phyloP scores from a whole-genome alignment of 2,888 invertebrate species.

The Anagyrus pseudococci region DNA sequence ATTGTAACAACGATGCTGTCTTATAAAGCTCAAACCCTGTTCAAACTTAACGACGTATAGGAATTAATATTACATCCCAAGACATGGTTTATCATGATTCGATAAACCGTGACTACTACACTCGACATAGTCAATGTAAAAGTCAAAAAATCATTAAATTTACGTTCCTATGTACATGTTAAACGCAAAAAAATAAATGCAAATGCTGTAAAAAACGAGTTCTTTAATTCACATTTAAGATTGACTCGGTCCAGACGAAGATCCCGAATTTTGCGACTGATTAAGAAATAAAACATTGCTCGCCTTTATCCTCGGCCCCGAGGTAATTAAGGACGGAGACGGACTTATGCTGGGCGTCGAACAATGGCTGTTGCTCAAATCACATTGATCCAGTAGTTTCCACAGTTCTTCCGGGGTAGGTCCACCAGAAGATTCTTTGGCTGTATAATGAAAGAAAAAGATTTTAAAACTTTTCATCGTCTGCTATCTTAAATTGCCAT shows the following conservation, averaged over 20 bases:
- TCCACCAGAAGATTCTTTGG: conserved; percentile 77
- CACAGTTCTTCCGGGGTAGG: conserved; percentile 91
- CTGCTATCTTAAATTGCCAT: too few species aligned
- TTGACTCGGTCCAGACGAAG: conserved; percentile 49
- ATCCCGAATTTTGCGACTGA: conserved; percentile 61
- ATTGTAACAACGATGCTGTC: conserved; percentile 42
- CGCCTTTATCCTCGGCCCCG: conserved; percentile 63
- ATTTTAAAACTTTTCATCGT: too few species aligned
- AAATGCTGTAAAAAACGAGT: conserved; percentile 26
- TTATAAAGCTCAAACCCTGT: conserved; percentile 32
- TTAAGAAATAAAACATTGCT: conserved; percentile 72
- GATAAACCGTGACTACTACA: neutral
- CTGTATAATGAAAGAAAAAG: conserved; percentile 51
- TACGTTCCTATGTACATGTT: conserved; percentile 37
- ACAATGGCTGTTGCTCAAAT: conserved; percentile 81
- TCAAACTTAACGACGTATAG: conserved; percentile 35
- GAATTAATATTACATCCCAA: conserved; percentile 1
- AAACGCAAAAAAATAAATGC: conserved; percentile 33
- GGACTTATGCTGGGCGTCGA: conserved; percentile 83
- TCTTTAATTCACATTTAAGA: conserved; percentile 40
- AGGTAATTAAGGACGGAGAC: conserved; percentile 67
- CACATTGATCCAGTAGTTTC: conserved; percentile 90
- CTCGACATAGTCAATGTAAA: conserved; percentile 26
- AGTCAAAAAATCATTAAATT: conserved; percentile 23
- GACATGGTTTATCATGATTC: neutral